phyloP scores from a whole-genome alignment of 2,113 vertebrate genomes.

The Melospiza georgiana region DNA sequence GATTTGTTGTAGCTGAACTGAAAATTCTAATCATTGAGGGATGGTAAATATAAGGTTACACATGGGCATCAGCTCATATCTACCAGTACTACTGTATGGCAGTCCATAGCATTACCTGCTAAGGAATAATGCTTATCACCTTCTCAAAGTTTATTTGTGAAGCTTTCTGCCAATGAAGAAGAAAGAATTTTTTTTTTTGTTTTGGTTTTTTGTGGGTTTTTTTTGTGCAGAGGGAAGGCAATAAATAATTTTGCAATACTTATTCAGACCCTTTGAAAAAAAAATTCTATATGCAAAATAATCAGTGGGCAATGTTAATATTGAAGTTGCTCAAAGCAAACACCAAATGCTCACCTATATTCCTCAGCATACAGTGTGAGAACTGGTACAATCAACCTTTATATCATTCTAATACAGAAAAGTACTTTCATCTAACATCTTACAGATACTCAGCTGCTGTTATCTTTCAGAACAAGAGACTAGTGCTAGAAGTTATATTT shows the following conservation, averaged over 20 bases:
- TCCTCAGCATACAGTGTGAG: background rate
- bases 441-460: background rate
- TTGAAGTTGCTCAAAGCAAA: background rate
- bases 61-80: background rate
- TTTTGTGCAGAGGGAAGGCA: background rate
- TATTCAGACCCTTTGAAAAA: background rate
- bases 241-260: background rate
- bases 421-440: background rate
- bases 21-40: background rate
- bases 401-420: background rate
- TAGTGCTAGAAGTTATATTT: background rate
- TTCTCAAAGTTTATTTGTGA: background rate
- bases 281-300: background rate
- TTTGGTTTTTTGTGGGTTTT: too few relatives aligned
- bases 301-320: background rate
- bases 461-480: background rate
- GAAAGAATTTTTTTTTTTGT: too few relatives aligned
- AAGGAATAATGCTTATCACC: background rate
- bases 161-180: background rate
- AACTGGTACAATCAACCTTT: background rate
- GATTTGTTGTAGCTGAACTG: background rate
- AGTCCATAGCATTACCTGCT: background rate
- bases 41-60: background rate
- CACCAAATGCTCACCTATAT: background rate
- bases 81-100: background rate